Base-by-base conservation (phyloP, 2,797 vertebrate genomes). In the Pipistrellus nathusii region DNA sequence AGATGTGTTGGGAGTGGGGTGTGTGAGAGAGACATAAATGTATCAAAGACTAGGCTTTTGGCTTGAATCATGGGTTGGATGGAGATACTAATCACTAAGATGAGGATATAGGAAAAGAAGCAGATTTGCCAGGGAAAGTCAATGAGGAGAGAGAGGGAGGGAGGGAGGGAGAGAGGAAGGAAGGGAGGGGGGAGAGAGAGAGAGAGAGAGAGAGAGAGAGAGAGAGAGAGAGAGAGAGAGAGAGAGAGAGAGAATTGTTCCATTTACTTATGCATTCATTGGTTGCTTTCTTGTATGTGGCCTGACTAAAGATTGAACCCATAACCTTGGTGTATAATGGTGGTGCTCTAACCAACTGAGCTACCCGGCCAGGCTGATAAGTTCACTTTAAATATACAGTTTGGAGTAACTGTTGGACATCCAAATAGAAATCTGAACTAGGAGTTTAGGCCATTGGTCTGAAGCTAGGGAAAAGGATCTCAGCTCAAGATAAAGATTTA, bases 21-120 rank as follows among this genome's bases (percentile, higher is more conserved):
- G 6, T 82, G 7, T 59, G 15, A 53, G 25, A 76, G 80, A 71
- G 46, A 96, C 27, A 72, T 68, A 18, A 90, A 0, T 71, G 7
- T 94, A 27, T 72, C 48, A 90, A 78, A 90, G 71, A 57, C n/a
- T 59, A 21, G 14, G n/a, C 35, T 85, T 85, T 55, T 55, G 66
- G 48, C 53, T 80, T 88, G 13, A 80, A 6, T 51, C 64, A 41
- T 77, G 53, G 55, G 10, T 55, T 71, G 51, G 18, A 21, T 71
- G 23, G 18, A 84, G 32, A n/a, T 76, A 44, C 32, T 17, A 17
- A 35, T 90, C 53, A 57, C 86, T 73, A 59, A 87, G 68, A 27
- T 59, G 68, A 20, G 55, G 57, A 92, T 32, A 32, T 1, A 41
- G 46, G 55, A 89, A 23, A 85, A 62, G 32, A 30, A n/a, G 46